phyloP scores from a whole-genome alignment of 1,140 invertebrate species.

The Teleogryllus occipitalis region DNA sequence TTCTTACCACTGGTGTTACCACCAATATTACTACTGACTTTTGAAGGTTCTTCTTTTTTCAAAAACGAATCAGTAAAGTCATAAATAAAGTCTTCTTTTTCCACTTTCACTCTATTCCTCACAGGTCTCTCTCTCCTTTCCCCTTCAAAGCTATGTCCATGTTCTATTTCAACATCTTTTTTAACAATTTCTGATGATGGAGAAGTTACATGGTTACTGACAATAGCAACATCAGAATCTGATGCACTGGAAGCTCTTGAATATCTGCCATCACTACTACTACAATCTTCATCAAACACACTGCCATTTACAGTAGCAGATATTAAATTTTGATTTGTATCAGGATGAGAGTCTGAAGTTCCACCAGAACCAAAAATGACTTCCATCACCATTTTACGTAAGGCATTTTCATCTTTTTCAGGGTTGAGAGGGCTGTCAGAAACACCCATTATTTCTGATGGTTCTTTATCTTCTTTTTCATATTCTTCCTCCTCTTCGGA shows the following conservation, averaged over 20 bases:
- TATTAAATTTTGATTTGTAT: background rate
- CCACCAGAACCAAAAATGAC: conserved; percentile 31
- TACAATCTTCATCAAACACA: background rate
- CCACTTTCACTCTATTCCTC: conserved; percentile 51
- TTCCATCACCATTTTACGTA: conserved; percentile 33
- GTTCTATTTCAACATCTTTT: background rate
- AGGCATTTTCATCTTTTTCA: conserved; percentile 26
- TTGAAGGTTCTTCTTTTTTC: background rate
- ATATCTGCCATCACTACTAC: background rate
- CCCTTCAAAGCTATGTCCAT: background rate
- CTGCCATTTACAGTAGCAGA: background rate
- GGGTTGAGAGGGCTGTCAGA: background rate
- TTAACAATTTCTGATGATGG: background rate
- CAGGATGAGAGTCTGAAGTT: background rate
- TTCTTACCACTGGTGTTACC: background rate
- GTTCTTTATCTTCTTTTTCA: background rate
- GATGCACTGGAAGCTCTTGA: background rate
- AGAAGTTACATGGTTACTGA: background rate
- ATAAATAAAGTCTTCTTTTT: conserved; percentile 60
- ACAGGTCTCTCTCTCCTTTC: conserved; percentile 38
- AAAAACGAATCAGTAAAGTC: conserved; percentile 35
- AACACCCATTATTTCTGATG: background rate
- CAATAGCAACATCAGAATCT: background rate
- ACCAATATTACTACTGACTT: no score
- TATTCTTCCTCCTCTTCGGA: background rate